These are phyloP conservation scores for Anolis apletophallus DNA, from an alignment of 2,797 vertebrate species.

Conservation along the genomic window DNA sequence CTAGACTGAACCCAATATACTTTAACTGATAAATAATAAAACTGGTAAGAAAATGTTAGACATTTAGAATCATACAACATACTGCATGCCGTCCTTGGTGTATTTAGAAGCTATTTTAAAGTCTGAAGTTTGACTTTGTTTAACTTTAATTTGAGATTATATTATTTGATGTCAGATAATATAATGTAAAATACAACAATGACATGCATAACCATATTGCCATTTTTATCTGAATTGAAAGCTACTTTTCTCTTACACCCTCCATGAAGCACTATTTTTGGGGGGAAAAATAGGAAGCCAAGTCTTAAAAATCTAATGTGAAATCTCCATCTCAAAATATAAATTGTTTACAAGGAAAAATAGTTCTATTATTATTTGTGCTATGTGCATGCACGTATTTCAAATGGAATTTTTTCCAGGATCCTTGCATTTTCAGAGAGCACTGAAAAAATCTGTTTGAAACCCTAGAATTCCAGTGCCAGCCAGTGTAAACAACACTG, in stretches of 20 bases:
- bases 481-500: too few species aligned
- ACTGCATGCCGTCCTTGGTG: not conserved
- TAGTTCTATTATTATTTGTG: not conserved
- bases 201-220: not conserved
- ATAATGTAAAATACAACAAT: conserved; percentile 20
- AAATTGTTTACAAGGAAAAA: not conserved
- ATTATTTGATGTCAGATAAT: conserved; percentile 13
- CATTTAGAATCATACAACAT: conserved; percentile 27
- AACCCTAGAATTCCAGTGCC: too few species aligned
- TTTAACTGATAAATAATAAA: conserved; percentile 1
- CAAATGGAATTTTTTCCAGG: not conserved
- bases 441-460: not conserved
- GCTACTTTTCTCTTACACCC: not conserved
- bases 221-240: not conserved
- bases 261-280: not conserved
- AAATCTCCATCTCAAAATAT: not conserved
- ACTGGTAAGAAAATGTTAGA: not conserved
- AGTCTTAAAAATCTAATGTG: not conserved
- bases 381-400: too few species aligned
- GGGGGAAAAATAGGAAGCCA: not conserved
- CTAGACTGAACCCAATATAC: not conserved
- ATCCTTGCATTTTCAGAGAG: not conserved
- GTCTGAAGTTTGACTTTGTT: not conserved
- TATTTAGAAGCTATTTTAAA: conserved; percentile 2
- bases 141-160: too few species aligned